Percentiles rank a stretch among this genome's conserved stretches.
Conservation (phyloP, 1,140 invertebrate species). For the Euwallacea similis region DNA sequence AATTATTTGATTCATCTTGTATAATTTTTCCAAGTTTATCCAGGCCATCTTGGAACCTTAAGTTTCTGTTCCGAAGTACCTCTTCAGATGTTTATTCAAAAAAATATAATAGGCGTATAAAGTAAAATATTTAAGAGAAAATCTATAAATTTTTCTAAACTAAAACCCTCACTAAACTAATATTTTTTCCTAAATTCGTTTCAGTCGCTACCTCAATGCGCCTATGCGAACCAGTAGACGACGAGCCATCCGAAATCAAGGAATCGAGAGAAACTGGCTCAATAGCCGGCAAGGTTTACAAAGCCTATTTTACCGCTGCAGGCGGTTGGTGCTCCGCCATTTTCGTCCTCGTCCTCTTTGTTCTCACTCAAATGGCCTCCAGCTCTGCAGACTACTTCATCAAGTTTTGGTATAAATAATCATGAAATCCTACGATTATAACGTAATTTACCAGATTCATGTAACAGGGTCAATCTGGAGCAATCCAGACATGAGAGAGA, state of each 20-base stretch:
- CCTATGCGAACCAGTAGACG: constrained; percentile 38
- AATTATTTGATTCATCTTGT: too few relatives aligned
- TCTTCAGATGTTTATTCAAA: too few relatives aligned
- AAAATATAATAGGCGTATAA: neutral
- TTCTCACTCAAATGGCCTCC: constrained; percentile 63
- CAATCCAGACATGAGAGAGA: constrained; percentile 27
- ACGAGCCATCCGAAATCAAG: constrained; percentile 40
- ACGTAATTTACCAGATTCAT: neutral
- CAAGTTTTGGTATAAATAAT: constrained; percentile 62
- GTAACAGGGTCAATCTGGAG: constrained; percentile 44
- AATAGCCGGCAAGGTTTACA: constrained; percentile 62
- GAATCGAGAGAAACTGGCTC: constrained; percentile 54
- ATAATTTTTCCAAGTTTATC: too few relatives aligned
- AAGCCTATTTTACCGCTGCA: constrained; percentile 64
- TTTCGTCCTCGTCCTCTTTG: constrained; percentile 58
- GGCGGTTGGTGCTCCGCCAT: constrained; percentile 57
- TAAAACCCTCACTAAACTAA: too few relatives aligned
- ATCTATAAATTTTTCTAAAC: too few relatives aligned
- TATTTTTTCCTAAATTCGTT: neutral
- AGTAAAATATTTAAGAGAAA: neutral
- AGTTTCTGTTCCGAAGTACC: too few relatives aligned
- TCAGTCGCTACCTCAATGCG: constrained; percentile 37
- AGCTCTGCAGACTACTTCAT: constrained; percentile 72
- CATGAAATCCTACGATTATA: neutral
- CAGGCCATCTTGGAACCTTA: too few relatives aligned